phyloP scores from a whole-genome alignment of 2,888 invertebrate genomes.

The Neoitamus cyanurus region DNA sequence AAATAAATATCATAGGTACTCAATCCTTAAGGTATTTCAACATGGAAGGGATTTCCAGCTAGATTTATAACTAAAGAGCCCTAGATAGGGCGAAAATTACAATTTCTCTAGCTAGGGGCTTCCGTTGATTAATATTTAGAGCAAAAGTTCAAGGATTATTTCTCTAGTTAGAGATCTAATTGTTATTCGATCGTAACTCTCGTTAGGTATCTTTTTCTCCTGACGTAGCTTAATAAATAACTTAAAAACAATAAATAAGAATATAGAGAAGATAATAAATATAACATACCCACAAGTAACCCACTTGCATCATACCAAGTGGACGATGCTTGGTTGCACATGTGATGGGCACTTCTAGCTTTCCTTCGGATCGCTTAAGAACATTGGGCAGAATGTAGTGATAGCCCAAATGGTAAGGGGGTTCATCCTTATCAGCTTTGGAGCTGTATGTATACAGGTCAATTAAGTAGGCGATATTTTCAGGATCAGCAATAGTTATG shows the following conservation, averaged over 20 bases:
- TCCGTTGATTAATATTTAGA: too few species aligned
- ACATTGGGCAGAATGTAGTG: conserved; percentile 90
- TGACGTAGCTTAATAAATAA: neutral
- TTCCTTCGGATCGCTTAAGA: conserved; percentile 81
- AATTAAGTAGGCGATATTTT: conserved; percentile 82
- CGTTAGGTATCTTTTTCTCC: neutral
- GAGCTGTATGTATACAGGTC: conserved; percentile 85
- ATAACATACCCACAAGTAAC: conserved; percentile 69
- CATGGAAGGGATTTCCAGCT: too few species aligned
- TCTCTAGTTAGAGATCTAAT: too few species aligned
- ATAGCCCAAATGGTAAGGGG: conserved; percentile 88
- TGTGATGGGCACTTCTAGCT: conserved; percentile 85
- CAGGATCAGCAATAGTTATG: conserved; percentile 78
- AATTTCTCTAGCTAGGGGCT: too few species aligned
- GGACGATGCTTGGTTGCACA: conserved; percentile 87
- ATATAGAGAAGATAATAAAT: neutral
- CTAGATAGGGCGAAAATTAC: too few species aligned
- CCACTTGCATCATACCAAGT: conserved; percentile 79
- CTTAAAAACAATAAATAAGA: neutral
- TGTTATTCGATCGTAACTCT: neutral
- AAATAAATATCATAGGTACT: neutral
- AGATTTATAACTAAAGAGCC: too few species aligned
- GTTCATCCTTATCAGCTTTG: conserved; percentile 73
- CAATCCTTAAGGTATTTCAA: too few species aligned
- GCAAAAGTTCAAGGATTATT: too few species aligned